Base-by-base conservation (phyloP, 2,113 vertebrate genomes). In the Lampris megalopsis region DNA sequence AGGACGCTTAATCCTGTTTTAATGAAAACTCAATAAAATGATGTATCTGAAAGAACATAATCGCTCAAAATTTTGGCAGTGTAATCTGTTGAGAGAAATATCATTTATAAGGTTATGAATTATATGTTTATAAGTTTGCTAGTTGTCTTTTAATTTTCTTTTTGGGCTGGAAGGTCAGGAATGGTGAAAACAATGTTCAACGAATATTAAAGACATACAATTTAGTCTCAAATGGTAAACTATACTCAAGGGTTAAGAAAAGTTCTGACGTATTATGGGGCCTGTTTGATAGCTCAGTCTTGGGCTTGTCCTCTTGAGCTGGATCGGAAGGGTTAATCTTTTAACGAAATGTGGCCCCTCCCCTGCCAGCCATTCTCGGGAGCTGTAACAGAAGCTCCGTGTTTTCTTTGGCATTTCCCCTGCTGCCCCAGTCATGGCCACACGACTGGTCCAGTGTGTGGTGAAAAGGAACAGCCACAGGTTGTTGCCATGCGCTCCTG, bases 281-380 rank as follows among this genome's bases (percentile, higher is more conserved):
- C 41, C 9, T 10, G 40, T 35, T 58, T 37, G 8, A 13, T 10
- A 53, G 50, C 13, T 4, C 1, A 13, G 60, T n/a, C 47, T n/a
- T 66, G 36, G 24, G 9, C 11, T 45, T 53, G 2, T 13, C 8
- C 9, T 38, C n/a, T 1, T 54, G 8, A 38, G 37, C 24, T 72
- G 68, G 49, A 11, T 11, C 13, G 41, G 0, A 88, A 69, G 86
- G 73, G 87, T 92, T 93, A 92, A 91, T 47, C 36, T 1, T 47
- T 56, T 0, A 10, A 52, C 42, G 3, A 61, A 9, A 24, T 1
- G 0, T 72, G 67, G 76, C 81, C 8, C 82, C 88, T 86, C 87
- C 91, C 76, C 75, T n/a, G 42, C 59, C 60, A 7, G 57, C 36
- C 8, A 7, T 36, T 24, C 49, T 74, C 13, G 3, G 53, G 24